Evolutionary conservation across 2,797 vertebrate genomes (phyloP).

Genomic region (Myripristis murdjan): DNA sequence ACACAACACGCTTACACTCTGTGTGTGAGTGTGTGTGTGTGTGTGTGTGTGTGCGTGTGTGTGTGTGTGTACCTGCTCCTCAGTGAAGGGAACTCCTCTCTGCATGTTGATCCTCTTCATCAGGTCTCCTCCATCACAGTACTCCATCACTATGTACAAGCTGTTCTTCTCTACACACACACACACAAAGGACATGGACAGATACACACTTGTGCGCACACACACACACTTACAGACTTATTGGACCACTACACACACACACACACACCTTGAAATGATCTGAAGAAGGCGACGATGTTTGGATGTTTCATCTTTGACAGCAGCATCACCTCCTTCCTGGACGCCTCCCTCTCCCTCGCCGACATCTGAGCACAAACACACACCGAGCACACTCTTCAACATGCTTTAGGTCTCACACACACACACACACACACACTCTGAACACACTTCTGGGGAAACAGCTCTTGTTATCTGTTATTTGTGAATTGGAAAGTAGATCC

Average conservation of each 20-base stretch:
- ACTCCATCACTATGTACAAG: constrained; percentile 95
- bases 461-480: too few relatives aligned
- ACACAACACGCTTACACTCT: constrained; percentile 6
- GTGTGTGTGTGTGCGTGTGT: constrained; percentile 7
- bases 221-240: too few relatives aligned
- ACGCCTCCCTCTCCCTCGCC: constrained; percentile 87
- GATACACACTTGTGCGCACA: constrained; percentile 23
- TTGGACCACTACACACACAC: constrained; percentile 2
- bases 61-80: constrained; percentile 87
- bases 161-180: constrained; percentile 82
- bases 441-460: too few relatives aligned
- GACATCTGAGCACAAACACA: constrained; percentile 86
- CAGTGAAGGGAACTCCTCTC: constrained; percentile 88
- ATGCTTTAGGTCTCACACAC: not conserved
- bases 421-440: not conserved
- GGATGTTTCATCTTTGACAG: constrained; percentile 93
- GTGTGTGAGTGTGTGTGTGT: not conserved
- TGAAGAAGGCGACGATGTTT: constrained; percentile 92
- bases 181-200: not conserved
- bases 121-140: constrained; percentile 94
- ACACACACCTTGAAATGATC: constrained; percentile 89
- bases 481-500: too few relatives aligned
- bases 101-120: constrained; percentile 91
- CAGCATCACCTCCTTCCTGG: constrained; percentile 91
- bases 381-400: not conserved